Base-by-base conservation (phyloP, 23 tunicate species). In the Trididemnum nubilum region DNA sequence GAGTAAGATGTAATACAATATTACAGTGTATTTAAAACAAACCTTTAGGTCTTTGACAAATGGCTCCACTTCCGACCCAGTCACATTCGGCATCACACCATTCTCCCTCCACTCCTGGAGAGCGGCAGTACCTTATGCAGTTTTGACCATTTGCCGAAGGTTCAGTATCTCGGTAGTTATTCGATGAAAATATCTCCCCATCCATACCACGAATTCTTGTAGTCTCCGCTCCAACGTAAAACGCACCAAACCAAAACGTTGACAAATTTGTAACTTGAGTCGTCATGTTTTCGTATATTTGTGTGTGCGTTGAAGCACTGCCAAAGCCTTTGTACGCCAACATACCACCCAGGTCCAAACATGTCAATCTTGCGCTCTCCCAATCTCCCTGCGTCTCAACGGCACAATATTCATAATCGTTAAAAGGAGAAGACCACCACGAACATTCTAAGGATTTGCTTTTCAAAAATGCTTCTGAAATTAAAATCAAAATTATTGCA, bases 271-370 rank as follows among this genome's bases (percentile, higher is more conserved):
- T 9, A 23, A 4, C 7, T 5, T 12, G 22, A 12, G 74, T 3
- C 7, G 33, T 67, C 18, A 4, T 2, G 33, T 67, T 33, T 31
- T 31, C 7, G 38, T 67, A 67, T 3, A 67, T 5, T n/a, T 12
- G 4, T 2, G 31, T 7, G 38, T 67, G 33, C 4, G 74, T 67
- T 2, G 38, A 7, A 2, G 57, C 5, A 28, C 25, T 31, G 29
- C 58, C 31, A 24, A 73, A 37, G 2, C 78, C 78, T 40, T 38
- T 26, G 58, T 37, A 37, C 9, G 78, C 78, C 2, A 73, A 30
- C 32, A 39, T 31, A 2, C 78, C 78, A 4, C 78, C 78, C 15
- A 21, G 28, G 5, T 38, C 78, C 25, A 7, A 9, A 40, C 78
- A 73, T 2, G 9, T 21, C 58, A 73, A 22, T 26, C 57, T 73